Evolutionary conservation across 2,797 vertebrate species (phyloP), one percentile per base, ranked within the genome.

Genomic region (Adrianichthys oophorus): DNA sequence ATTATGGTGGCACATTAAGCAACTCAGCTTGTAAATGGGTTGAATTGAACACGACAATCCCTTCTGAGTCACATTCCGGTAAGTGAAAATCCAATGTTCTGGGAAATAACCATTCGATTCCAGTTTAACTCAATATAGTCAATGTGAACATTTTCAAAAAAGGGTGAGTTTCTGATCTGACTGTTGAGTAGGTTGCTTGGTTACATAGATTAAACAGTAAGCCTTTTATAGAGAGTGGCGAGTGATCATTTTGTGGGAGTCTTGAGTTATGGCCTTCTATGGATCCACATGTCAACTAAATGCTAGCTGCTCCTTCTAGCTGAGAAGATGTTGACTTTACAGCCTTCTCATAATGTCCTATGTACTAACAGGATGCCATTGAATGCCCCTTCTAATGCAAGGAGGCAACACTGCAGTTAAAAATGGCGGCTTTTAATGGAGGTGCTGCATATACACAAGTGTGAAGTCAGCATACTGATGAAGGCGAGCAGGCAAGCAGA

Each of bases 151-250:
- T 13, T 41, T 19, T 19, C 41, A 67, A 73, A 70, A 52, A 41
- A 56, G 19, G 55, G 58, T 58, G 64, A 17, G 42, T 56, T 59
- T 65, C 45, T 57, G 62, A 58, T 41, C 7, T 70, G 79, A 6
- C 76, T 54, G 77, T 80, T 62, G 76, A 78, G 74, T 48, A 7
- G 47, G 51, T 47, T 59, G 64, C 52, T 68, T 74, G 40, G 58
- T 73, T 70, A 8, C 82, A 86, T 89, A 61, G 81, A 91, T 90
- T 87, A 82, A 80, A 85, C 78, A 65, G 72, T 83, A 80, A 87
- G 83, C 53, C 52, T 54, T 74, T 78, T 79, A 80, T 67, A 53
- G 66, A 65, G 64, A 81, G 77, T 67, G 68, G 67, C 78, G 58
- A 80, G 74, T 64, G 69, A 70, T 80, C 69, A 67, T 79, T 71